Evolutionary conservation across 2,113 vertebrate species (phyloP), one percentile per base, ranked within the genome.

Genomic region (Rattus norvegicus): DNA sequence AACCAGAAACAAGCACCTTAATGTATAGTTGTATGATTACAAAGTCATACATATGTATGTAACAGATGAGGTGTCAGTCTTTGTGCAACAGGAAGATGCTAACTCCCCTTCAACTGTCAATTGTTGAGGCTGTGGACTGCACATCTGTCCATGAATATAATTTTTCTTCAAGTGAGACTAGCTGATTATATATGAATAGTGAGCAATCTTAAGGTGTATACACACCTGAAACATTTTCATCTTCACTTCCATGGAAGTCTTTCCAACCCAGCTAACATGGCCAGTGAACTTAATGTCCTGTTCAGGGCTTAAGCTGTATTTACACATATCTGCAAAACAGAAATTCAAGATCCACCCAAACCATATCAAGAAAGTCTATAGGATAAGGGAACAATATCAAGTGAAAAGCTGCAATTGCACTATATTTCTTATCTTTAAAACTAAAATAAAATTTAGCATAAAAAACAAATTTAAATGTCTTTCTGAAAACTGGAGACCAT

Each of bases 231-330:
- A 98, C 99, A 99, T 99, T 94, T 99, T 99, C 99, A 99, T 99
- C 98, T 99, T 99, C 96, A 99, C 99, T 98, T 99, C 99, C 97
- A 99, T 99, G 5, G 99, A 99, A 8, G 99, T 99, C 93, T 97
- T 99, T 59, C 99, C 99, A 97, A 99, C 99, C 99, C 99, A 99
- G 26, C 99, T 99, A 98, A 99, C 99, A 20, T 99, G 99, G 96
- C 99, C 99, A 7, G 98, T 99, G 97, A 99, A 99, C 97, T 99
- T 99, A 98, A 99, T 99, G 98, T 99, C 99, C 77, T 99, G 98
- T 97, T 99, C 99, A 0, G 99, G 99, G 87, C 98, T 98, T 97
- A 99, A 99, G 63, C 98, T 92, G 81, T 99, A 99, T 96, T 99
- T 99, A 98, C 99, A 98, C 98, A 99, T 98, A 98, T 99, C 99